phyloP scores from a whole-genome alignment of 1,140 invertebrate genomes.

The Drosophila lowei region DNA sequence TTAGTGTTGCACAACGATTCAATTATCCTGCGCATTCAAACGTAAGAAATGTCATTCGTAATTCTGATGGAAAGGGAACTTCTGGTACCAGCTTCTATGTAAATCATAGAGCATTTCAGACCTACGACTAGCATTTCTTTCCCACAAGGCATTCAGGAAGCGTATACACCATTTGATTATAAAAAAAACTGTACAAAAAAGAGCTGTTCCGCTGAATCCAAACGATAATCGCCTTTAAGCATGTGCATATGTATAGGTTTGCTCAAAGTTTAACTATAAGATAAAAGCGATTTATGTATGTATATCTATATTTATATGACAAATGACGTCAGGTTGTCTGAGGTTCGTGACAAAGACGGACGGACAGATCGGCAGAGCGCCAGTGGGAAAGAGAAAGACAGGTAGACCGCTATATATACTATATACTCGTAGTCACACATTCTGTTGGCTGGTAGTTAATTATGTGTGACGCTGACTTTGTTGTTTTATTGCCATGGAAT shows the following conservation, averaged over 20 bases:
- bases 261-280: slow-evolving; percentile 15
- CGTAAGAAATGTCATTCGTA: no score
- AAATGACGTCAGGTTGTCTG: slow-evolving; percentile 62
- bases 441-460: slow-evolving; percentile 50
- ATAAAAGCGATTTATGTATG: slow-evolving; percentile 29
- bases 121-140: no score
- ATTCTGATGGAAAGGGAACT: no score
- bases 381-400: slow-evolving; percentile 11
- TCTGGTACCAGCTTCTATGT: no score
- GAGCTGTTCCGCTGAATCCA: not conserved
- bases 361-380: not conserved
- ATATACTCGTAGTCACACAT: slow-evolving; percentile 20
- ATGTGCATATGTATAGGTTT: slow-evolving; percentile 30
- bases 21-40: no score
- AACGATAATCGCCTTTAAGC: slow-evolving; percentile 11
- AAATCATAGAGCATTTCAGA: no score
- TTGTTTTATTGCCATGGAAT: slow-evolving; percentile 25
- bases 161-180: no score
- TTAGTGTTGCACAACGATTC: no score
- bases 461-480: slow-evolving; percentile 59
- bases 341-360: slow-evolving; percentile 14
- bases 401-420: slow-evolving; percentile 7
- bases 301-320: slow-evolving; percentile 45
- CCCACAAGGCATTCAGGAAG: no score
- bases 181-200: no score